A percentile compares a stretch with the other conserved stretches of the same genome.
phyloP scores from a whole-genome alignment of 2,797 vertebrate species.

The Philypnodon macrostomus region DNA sequence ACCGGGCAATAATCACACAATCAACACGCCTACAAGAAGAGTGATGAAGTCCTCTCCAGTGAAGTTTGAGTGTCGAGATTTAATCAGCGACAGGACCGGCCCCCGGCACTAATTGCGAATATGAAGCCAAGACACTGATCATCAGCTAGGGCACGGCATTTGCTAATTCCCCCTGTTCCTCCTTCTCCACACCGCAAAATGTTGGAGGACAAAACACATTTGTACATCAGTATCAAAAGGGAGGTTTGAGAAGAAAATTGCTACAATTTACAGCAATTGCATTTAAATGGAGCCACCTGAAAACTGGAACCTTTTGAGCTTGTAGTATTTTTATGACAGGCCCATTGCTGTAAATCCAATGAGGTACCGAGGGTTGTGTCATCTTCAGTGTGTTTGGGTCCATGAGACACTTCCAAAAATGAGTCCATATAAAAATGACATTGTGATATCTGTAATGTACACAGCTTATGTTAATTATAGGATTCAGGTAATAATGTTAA shows the following conservation, averaged over 20 bases:
- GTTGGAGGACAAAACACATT: constrained; percentile 18
- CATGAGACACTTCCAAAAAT: too few relatives aligned
- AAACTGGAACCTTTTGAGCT: not conserved
- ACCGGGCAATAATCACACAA: constrained; percentile 70
- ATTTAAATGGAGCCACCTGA: not conserved
- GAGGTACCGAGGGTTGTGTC: too few relatives aligned
- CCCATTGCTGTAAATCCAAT: not conserved
- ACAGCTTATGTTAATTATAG: too few relatives aligned
- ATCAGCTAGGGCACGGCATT: constrained; percentile 23
- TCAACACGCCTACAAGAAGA: constrained; percentile 69
- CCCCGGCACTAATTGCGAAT: constrained; percentile 65
- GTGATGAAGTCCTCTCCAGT: constrained; percentile 74
- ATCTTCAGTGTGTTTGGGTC: too few relatives aligned
- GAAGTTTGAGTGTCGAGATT: constrained; percentile 62
- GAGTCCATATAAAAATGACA: too few relatives aligned
- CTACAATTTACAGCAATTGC: not conserved
- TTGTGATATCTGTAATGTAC: too few relatives aligned
- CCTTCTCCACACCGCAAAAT: constrained; percentile 1
- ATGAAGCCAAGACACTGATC: constrained; percentile 55
- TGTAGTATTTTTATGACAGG: not conserved
- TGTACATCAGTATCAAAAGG: not conserved
- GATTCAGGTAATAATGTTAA: too few relatives aligned
- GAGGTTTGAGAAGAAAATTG: not conserved
- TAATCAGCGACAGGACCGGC: constrained; percentile 69
- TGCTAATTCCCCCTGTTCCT: constrained; percentile 7